Evolutionary conservation across 2,113 vertebrate species (phyloP), one percentile per base, ranked within the genome.

Genomic region (Rattus rattus): DNA sequence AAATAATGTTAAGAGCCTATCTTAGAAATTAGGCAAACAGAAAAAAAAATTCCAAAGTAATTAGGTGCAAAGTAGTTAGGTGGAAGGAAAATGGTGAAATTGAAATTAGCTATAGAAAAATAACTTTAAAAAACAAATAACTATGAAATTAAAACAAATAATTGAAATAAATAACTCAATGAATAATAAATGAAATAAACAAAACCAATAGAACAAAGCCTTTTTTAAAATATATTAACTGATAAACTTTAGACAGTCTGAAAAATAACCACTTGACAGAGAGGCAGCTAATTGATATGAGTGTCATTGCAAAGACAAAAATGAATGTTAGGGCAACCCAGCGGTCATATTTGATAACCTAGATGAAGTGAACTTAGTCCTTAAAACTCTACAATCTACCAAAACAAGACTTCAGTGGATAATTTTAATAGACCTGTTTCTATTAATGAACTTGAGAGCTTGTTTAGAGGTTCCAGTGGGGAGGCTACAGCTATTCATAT

Each of bases 21-120:
- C 20, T 28, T 67, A 85, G 7, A 24, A 77, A 61, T 65, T 49
- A 43, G 4, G 16, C 65, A 77, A 70, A 30, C 0, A 77, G 17
- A 36, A 70, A 20, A 24, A 95, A 61, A 91, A 86, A 52, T 91
- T 80, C 19, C 5, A 87, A 95, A 87, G 7, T 70, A 87, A 72
- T 36, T 7, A 79, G 30, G 84, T 52, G 11, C 1, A 91, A 56
- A 52, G 84, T 84, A 65, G 39, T 7, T 36, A 63, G 49, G 63
- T 43, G 12, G 1, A 56, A 7, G 54, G 49, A 26, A 49, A 36
- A 36, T 33, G 33, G 33, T 69, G 10, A 86, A 67, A 75, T 47
- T 33, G 17, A 86, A 86, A 86, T 36, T 47, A 67, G n/a, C 56
- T 85, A 75, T 39, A 75, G 20, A 56, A 26, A 85, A 85, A 36